These are phyloP conservation scores for Alfaro cultratus DNA, from an alignment of 2,797 vertebrate genomes.

Conservation along the genomic window DNA sequence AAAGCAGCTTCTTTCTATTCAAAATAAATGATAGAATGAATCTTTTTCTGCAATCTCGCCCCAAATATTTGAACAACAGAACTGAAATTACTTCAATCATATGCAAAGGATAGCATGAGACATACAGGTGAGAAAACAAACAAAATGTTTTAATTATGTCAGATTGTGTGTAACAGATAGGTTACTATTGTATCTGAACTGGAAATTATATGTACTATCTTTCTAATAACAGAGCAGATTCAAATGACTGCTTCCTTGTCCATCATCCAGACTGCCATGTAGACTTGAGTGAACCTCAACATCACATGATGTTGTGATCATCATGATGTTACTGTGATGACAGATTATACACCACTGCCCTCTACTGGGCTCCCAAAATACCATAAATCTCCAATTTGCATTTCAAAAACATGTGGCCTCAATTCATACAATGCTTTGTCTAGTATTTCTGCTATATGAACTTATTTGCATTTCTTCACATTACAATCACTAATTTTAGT, in stretches of 20 bases:
- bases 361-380: constrained; percentile 30
- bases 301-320: background rate
- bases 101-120: constrained; percentile 15
- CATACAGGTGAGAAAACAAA: background rate
- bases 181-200: background rate
- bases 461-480: background rate
- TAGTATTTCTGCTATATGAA: background rate
- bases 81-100: background rate
- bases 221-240: background rate
- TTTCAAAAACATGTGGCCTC: background rate
- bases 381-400: background rate
- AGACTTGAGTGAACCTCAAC: constrained; percentile 26
- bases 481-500: background rate
- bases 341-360: constrained; percentile 51
- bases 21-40: background rate
- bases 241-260: background rate
- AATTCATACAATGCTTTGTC: background rate
- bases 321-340: background rate
- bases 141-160: background rate
- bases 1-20: background rate
- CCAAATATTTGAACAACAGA: constrained; percentile 5
- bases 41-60: constrained; percentile 6
- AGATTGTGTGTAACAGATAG: background rate
- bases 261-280: background rate
- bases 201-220: background rate